Conservation (phyloP, 2,113 vertebrate genomes). For the Trogon surrucura region DNA sequence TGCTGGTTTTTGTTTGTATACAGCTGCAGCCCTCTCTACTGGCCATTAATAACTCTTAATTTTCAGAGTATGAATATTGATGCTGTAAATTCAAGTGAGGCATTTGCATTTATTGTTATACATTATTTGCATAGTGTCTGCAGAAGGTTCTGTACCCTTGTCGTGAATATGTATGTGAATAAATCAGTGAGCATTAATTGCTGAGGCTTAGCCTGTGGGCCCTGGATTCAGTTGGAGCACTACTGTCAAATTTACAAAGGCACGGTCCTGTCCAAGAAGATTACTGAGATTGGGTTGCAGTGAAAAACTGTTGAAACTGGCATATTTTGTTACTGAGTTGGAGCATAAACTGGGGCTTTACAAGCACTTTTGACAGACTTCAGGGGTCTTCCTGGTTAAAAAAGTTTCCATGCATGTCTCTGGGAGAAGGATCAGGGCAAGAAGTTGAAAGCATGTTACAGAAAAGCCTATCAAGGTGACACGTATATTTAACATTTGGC, state of each 20-base stretch:
- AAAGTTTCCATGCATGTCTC: background rate
- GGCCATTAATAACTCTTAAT: constrained; percentile 10
- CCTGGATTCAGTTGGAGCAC: background rate
- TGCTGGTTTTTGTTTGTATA: constrained; percentile 2
- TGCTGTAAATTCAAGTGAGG: background rate
- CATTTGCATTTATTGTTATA: constrained; percentile 17
- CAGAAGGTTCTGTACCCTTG: background rate
- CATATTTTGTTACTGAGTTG: background rate
- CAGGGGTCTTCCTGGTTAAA: background rate
- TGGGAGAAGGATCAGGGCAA: background rate
- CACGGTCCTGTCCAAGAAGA: background rate
- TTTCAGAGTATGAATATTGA: background rate
- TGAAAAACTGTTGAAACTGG: background rate
- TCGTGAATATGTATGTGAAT: background rate
- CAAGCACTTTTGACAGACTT: background rate
- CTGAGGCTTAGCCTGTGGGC: background rate
- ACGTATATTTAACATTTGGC: background rate
- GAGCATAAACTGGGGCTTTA: background rate
- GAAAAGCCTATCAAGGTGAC: background rate
- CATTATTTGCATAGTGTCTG: constrained; percentile 34
- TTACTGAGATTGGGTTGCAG: background rate
- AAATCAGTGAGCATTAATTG: constrained; percentile 23
- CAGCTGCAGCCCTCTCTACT: background rate
- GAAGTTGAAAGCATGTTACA: background rate
- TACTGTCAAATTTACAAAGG: background rate